Conservation (phyloP, 2,797 vertebrate genomes). For the Malurus leucopterus region DNA sequence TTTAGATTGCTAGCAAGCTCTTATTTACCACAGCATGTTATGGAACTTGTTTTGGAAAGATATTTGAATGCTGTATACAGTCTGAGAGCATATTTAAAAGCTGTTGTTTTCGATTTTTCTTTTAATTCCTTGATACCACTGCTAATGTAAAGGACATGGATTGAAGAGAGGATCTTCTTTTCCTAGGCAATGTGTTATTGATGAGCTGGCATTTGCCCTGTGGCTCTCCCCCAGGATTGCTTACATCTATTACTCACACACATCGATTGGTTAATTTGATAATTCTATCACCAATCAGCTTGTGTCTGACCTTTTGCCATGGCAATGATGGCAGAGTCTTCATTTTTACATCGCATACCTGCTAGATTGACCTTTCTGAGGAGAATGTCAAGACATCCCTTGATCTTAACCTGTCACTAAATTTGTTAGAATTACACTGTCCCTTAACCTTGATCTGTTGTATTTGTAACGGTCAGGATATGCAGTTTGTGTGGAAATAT, state of each 20-base stretch:
- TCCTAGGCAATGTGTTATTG: slow-evolving; percentile 79
- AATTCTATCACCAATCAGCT: slow-evolving; percentile 97
- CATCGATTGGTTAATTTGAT: slow-evolving; percentile 98
- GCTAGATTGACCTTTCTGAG: slow-evolving; percentile 93
- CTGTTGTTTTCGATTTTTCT: slow-evolving; percentile 54
- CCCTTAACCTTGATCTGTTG: slow-evolving; percentile 82
- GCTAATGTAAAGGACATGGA: slow-evolving; percentile 71
- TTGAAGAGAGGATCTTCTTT: slow-evolving; percentile 74
- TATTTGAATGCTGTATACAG: slow-evolving; percentile 9
- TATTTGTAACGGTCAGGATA: slow-evolving; percentile 46
- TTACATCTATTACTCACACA: slow-evolving; percentile 81
- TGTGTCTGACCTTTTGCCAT: slow-evolving; percentile 94
- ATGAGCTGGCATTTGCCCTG: slow-evolving; percentile 90
- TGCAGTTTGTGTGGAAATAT: slow-evolving; percentile 42
- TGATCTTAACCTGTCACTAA: slow-evolving; percentile 89
- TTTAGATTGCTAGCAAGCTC: neutral
- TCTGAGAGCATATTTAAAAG: slow-evolving; percentile 57
- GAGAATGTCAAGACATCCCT: slow-evolving; percentile 91
- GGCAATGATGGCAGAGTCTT: slow-evolving; percentile 91
- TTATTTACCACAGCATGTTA: neutral
- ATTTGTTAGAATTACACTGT: slow-evolving; percentile 86
- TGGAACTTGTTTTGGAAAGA: slow-evolving; percentile 17
- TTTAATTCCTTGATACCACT: slow-evolving; percentile 63
- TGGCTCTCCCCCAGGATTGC: slow-evolving; percentile 81
- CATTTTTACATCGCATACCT: slow-evolving; percentile 87